phyloP scores from a whole-genome alignment of 1,140 invertebrate genomes.

The Batillaria attramentaria region DNA sequence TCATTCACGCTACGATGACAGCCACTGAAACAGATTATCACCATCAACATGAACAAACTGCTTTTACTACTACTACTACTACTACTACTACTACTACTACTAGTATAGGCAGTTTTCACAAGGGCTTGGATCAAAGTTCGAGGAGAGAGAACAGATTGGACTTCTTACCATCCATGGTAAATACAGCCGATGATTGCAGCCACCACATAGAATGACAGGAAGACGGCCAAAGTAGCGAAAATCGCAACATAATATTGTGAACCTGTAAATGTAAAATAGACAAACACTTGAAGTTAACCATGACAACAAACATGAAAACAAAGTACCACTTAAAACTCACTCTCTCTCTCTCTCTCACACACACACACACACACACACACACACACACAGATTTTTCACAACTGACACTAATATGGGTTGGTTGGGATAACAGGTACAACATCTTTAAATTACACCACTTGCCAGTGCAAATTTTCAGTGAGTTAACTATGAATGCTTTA shows the following conservation, averaged over 20 bases:
- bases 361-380: too few species aligned
- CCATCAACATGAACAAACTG: too few species aligned
- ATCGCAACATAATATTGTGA: constrained; percentile 79
- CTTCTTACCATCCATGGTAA: constrained; percentile 72
- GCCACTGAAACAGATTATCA: constrained; percentile 43
- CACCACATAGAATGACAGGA: constrained; percentile 77
- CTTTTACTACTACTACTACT: background rate
- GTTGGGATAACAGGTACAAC: background rate
- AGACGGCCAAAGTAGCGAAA: constrained; percentile 74
- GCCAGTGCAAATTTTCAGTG: too few species aligned
- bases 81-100: background rate
- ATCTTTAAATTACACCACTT: background rate
- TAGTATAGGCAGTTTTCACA: background rate
- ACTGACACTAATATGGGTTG: background rate
- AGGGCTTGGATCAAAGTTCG: background rate
- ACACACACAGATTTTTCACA: background rate
- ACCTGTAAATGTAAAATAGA: constrained; percentile 75
- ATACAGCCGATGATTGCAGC: constrained; percentile 73
- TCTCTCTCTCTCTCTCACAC: too few species aligned
- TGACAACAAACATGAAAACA: too few species aligned
- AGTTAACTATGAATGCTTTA: too few species aligned
- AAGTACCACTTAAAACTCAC: too few species aligned
- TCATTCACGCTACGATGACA: constrained; percentile 35
- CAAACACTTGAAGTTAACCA: background rate
- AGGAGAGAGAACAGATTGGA: background rate